phyloP scores from a whole-genome alignment of 2,113 vertebrate genomes.

The Orycteropus afer region DNA sequence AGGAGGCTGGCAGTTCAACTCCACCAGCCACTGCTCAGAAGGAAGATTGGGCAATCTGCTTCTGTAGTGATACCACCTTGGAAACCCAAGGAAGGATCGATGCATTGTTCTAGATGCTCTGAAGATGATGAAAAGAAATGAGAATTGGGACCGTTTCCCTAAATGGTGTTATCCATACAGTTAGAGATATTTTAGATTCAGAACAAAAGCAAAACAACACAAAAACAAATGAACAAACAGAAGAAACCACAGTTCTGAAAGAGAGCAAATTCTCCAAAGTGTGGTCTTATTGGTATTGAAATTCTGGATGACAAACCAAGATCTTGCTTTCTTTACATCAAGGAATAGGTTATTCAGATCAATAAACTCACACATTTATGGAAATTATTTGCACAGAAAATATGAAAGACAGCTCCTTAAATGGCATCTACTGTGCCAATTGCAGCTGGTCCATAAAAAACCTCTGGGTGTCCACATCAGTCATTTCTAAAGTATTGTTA shows the following conservation, averaged over 20 bases:
- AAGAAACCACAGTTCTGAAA: not conserved
- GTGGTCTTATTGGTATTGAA: constrained; percentile 36
- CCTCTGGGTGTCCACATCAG: constrained; percentile 5
- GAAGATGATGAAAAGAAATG: not conserved
- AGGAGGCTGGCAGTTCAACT: too few relatives aligned
- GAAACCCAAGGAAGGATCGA: too few relatives aligned
- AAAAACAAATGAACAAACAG: not conserved
- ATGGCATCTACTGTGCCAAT: constrained; percentile 4
- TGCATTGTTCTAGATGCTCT: not conserved
- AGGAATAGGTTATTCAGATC: constrained; percentile 51
- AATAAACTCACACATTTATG: constrained; percentile 59
- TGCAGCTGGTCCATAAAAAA: constrained; percentile 46
- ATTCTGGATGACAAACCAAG: constrained; percentile 23
- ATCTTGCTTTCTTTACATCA: constrained; percentile 39
- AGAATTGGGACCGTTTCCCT: not conserved
- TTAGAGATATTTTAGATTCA: not conserved
- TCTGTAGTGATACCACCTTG: too few relatives aligned
- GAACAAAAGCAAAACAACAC: not conserved
- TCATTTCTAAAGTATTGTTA: constrained; percentile 59
- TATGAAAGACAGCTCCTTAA: constrained; percentile 46
- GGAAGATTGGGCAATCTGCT: too few relatives aligned
- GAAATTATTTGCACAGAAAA: constrained; percentile 63
- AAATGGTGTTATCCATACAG: not conserved
- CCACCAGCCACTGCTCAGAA: too few relatives aligned
- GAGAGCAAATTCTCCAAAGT: not conserved